Base-by-base conservation (phyloP, 2,888 invertebrate genomes). In the Pristionchus exspectatus region DNA sequence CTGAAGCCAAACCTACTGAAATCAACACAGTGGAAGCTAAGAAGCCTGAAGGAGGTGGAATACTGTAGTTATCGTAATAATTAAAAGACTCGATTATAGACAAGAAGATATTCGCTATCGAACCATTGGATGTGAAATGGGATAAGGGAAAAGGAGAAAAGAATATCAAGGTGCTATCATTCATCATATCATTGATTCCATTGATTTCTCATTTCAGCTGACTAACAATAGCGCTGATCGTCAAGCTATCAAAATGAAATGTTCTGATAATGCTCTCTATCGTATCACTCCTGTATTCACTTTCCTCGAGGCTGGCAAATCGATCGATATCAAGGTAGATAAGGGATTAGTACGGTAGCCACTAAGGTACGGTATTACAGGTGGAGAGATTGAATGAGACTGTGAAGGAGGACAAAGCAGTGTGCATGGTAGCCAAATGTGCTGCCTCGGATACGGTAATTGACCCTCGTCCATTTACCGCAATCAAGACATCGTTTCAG, bases 181-280 rank as follows among this genome's bases (percentile, higher is more conserved):
- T 44, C 81, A 12, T 44, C 81, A 12, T 54, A 10, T 33, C 30
- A 4, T 24, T 18, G 10, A 50, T 16, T 44, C 85, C 18, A 5
- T 54, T 4, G 1, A 33, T 18, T 14, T 30, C 54, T 83, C 21
- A 38, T 30, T 63, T 63, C 54, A 50, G 63, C 50, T 54, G 87
- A 69, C 54, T 27, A 69, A 50, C 18, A 87, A 87, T 44, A 44
- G 59, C 18, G 10, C 63, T 12, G 87, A 87, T 27, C 87, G 87
- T 44, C 44, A 87, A 30, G 87, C 87, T 5, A 44, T 87, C 66
- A 87, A 87, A 66, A 87, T 87, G 87, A 87, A 87, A 30, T 87
- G 87, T 33, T 87, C 87, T 24, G 87, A 87, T 12, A 87, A 87
- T n/a, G 50, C 44, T 27, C 87, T 87, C n/a, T 87, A 87, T 50